phyloP scores from a whole-genome alignment of 2,113 vertebrate species.

The Murina feae region DNA sequence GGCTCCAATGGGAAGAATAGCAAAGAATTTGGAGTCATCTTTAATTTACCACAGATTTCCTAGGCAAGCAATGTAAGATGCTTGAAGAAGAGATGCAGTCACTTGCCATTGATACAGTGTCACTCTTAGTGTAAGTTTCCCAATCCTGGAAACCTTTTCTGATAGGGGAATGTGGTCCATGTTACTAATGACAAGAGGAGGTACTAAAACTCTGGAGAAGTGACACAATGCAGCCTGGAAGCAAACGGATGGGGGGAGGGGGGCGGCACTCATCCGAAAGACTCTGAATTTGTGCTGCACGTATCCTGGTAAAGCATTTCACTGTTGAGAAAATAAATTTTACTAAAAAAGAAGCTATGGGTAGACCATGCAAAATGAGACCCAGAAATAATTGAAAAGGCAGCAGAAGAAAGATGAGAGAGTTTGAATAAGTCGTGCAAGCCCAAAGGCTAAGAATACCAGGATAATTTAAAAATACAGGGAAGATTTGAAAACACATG shows the following conservation, averaged over 20 bases:
- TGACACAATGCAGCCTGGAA: not conserved
- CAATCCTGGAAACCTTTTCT: not conserved
- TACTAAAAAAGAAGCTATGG: not conserved
- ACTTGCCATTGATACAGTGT: not conserved
- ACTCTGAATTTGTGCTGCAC: not conserved
- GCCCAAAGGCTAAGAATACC: constrained; percentile 80
- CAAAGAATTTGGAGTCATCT: not conserved
- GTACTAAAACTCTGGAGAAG: not conserved
- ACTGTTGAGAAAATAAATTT: constrained; percentile 34
- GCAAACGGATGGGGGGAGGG: not conserved
- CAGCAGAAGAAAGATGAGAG: constrained; percentile 64
- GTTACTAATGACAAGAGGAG: not conserved
- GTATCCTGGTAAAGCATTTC: not conserved
- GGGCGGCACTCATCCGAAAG: not conserved
- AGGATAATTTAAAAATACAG: constrained; percentile 80
- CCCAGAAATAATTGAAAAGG: constrained; percentile 53
- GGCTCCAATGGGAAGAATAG: not conserved
- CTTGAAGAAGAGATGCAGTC: not conserved
- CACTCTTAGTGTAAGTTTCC: not conserved
- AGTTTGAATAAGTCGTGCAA: constrained; percentile 74
- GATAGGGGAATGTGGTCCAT: not conserved
- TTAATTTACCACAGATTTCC: not conserved
- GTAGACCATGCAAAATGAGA: constrained; percentile 45
- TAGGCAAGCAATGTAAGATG: too few relatives aligned
- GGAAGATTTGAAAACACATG: constrained; percentile 79